phyloP scores from a whole-genome alignment of 2,113 vertebrate species.

The Sphaerodactylus townsendi region DNA sequence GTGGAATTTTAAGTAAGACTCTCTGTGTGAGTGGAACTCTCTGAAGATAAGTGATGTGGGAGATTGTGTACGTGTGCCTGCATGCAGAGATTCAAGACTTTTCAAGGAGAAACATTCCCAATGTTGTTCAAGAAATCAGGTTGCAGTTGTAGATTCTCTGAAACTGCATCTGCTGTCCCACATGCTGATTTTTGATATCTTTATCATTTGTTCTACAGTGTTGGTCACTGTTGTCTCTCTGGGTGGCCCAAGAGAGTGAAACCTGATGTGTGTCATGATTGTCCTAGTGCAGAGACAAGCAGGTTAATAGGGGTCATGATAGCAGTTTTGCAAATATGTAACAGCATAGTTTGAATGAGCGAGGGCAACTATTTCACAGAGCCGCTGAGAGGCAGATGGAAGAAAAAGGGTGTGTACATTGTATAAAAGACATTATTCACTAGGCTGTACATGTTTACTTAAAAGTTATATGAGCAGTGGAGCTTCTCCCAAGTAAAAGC shows the following conservation, averaged over 20 bases:
- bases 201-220: not conserved
- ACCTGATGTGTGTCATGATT: not conserved
- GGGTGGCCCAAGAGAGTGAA: not conserved
- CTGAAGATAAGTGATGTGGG: conserved; percentile 2
- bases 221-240: not conserved
- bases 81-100: not conserved
- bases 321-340: not conserved
- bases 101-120: not conserved
- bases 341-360: not conserved
- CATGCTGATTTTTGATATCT: not conserved
- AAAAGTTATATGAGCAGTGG: no score
- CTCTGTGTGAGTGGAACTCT: accelerated
- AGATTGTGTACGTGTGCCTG: accelerated
- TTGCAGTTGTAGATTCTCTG: not conserved
- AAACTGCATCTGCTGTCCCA: not conserved
- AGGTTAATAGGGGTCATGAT: conserved; percentile 3
- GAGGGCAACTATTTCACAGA: not conserved
- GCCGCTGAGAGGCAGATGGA: not conserved
- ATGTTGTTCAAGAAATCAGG: not conserved
- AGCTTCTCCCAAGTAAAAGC: no score
- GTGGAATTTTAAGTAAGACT: conserved; percentile 50
- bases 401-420: not conserved
- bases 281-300: not conserved
- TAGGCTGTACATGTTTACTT: no score
- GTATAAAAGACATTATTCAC: not conserved